phyloP scores from a whole-genome alignment of 2,113 vertebrate genomes.

The Platanista minor region DNA sequence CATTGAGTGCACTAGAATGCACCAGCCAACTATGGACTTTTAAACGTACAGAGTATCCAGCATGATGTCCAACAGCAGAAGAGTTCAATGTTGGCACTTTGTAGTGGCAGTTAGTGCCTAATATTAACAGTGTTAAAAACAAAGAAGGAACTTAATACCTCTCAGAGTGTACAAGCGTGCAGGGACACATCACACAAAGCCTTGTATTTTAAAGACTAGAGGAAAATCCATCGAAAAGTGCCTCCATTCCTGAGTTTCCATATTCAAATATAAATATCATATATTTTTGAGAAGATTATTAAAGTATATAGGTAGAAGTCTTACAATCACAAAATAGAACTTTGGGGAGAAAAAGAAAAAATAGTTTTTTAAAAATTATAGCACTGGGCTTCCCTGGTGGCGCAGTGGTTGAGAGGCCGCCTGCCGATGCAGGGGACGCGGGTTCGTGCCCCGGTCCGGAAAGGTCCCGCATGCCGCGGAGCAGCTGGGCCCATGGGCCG shows the following conservation, averaged over 20 bases:
- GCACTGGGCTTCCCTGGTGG: too few relatives aligned
- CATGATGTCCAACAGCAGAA: neutral
- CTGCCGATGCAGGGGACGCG: too few relatives aligned
- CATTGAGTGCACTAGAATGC: neutral
- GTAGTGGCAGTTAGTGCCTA: neutral
- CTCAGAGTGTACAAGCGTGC: neutral
- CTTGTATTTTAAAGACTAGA: neutral
- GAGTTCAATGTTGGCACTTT: conserved; percentile 18
- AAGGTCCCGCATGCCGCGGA: too few relatives aligned
- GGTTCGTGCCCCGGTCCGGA: too few relatives aligned
- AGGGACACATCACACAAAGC: neutral
- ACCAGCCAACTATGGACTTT: neutral
- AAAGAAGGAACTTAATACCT: neutral
- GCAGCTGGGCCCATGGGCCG: too few relatives aligned
- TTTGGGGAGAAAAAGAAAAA: neutral
- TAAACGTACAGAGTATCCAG: neutral
- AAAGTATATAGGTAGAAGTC: neutral
- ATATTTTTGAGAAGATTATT: neutral
- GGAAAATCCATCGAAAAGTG: neutral
- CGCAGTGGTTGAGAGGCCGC: too few relatives aligned
- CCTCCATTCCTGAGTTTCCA: neutral
- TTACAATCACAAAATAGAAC: neutral
- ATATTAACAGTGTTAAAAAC: neutral
- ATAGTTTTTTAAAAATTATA: neutral
- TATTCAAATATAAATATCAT: neutral